Evolutionary conservation across 2,888 invertebrate genomes (phyloP).

Genomic region (Ischnura elegans): DNA sequence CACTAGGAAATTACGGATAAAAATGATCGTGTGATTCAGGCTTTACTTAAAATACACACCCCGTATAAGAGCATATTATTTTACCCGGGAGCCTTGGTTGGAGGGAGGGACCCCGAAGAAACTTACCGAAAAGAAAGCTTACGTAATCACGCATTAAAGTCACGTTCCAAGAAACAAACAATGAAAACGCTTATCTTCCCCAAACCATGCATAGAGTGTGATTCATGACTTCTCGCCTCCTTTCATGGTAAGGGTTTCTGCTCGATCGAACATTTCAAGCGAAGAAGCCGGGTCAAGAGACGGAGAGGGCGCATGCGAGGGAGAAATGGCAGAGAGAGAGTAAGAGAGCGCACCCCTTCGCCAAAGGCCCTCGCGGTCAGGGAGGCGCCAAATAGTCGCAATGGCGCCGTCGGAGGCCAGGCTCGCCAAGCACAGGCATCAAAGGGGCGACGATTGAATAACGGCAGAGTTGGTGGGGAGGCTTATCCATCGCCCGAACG

Average conservation of each 20-base stretch:
- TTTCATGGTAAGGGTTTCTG: not conserved
- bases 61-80: no score
- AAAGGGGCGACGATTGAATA: constrained; percentile 11
- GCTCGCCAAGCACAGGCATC: not conserved
- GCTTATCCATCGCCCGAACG: not conserved
- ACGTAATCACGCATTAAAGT: not conserved
- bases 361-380: not conserved
- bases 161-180: not conserved
- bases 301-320: not conserved
- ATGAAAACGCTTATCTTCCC: not conserved
- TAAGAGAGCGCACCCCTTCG: not conserved
- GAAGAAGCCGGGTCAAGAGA: not conserved
- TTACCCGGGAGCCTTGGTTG: no score
- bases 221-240: not conserved
- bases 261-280: not conserved
- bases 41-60: no score
- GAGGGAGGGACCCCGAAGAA: no score
- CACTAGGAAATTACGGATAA: no score
- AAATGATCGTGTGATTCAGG: no score
- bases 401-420: not conserved
- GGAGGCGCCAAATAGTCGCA: not conserved
- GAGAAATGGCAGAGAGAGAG: not conserved
- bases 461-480: not conserved
- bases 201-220: not conserved
- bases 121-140: no score